Conservation (phyloP, 2,797 vertebrate species). For the Ctenochaetus hawaiiensis region DNA sequence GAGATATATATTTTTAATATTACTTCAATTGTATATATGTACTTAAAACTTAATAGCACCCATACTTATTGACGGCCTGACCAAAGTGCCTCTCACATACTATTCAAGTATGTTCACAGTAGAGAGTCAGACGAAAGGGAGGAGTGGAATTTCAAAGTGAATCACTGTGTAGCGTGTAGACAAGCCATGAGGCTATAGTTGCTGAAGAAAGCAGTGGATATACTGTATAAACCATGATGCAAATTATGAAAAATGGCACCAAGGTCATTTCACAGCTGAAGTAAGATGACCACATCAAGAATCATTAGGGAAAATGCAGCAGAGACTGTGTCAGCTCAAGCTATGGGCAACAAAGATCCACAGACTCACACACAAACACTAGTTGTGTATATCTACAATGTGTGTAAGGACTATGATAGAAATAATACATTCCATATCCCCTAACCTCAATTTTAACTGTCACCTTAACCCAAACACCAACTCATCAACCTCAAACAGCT, state of each 20-base stretch:
- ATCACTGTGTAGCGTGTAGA: too few species aligned
- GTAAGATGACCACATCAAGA: not conserved
- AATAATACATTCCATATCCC: not conserved
- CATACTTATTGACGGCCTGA: conserved; percentile 25
- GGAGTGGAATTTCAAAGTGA: too few species aligned
- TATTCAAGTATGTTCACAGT: too few species aligned
- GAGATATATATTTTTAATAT: conserved; percentile 11
- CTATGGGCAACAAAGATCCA: not conserved
- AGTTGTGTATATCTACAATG: too few species aligned
- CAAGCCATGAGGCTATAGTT: too few species aligned
- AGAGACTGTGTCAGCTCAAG: too few species aligned
- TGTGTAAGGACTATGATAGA: not conserved
- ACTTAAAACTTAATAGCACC: not conserved
- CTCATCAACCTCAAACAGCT: not conserved
- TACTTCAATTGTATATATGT: not conserved
- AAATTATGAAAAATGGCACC: conserved; percentile 14
- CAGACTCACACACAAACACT: not conserved
- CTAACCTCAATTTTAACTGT: too few species aligned
- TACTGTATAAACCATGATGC: too few species aligned
- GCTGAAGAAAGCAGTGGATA: too few species aligned
- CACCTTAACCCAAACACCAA: not conserved
- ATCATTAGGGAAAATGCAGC: too few species aligned
- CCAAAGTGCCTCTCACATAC: too few species aligned
- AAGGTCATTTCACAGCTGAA: conserved; percentile 34
- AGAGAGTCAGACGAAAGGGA: too few species aligned